Evolutionary conservation across 2,888 invertebrate species (phyloP), one percentile per base, ranked within the genome.

Genomic region (Nezara viridula): DNA sequence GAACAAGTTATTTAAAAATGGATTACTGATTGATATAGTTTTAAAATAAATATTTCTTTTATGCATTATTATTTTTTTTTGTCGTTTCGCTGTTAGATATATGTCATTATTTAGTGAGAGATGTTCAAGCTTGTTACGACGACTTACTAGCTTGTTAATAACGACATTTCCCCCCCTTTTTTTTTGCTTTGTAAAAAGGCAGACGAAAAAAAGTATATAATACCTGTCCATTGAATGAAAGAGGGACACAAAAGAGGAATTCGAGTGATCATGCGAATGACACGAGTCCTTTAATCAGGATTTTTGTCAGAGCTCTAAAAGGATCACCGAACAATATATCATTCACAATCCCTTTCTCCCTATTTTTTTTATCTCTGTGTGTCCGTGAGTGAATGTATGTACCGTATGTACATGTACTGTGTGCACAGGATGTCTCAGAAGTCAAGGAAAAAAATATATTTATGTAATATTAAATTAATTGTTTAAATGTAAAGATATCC

Each of bases 241-340:
- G 19, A 19, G 32, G 60, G 32, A 19, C 32, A 32, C 66, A 66
- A 66, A 66, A 7, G 66, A 66, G 19, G 66, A 66, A 66, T 60
- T 60, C 60, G 60, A 60, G 27, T 66, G 66, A 66, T 66, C 32
- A 66, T 37, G 32, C 32, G 21, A 66, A 66, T 66, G 66, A 37
- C 66, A 66, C 24, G 1, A 66, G 66, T 32, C 66, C 66, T 66
- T 66, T 66, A 66, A 66, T 66, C 66, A 66, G 66, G 66, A 66
- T 66, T 32, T 66, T 66, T 66, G 66, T 66, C 66, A 66, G 66
- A 32, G 66, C 66, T n/a, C n/a, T 66, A 32, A 66, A 66, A 66
- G 32, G 66, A 32, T 66, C 66, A 60, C 60, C 14, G 60, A 27
- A 60, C 60, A 27, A 60, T 60, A 27, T 60, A 55, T n/a, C 27